Percentiles rank a stretch among this genome's conserved stretches.
These are phyloP conservation scores for Pseudomyrmex cubaensis DNA, from an alignment of 1,140 invertebrate genomes.

Conservation along the genomic window DNA sequence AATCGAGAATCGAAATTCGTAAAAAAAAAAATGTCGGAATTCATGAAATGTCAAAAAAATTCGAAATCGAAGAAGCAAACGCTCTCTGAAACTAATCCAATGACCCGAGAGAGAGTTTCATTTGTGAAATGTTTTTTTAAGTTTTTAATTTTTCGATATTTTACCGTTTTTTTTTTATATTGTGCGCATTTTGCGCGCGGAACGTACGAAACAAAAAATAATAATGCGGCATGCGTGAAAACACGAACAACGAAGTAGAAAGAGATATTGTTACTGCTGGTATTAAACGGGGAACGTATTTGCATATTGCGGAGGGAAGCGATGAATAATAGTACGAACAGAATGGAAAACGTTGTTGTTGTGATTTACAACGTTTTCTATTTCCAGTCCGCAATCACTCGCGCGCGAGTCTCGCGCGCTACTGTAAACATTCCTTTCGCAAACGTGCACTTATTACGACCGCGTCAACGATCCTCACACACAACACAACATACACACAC, in stretches of 20 bases:
- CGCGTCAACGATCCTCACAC: conserved; percentile 36
- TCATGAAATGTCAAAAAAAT: conserved; percentile 26
- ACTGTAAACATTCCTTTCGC: conserved; percentile 17
- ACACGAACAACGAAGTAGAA: background rate
- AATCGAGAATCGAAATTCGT: background rate
- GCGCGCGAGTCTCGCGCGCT: background rate
- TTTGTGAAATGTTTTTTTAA: background rate
- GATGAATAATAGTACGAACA: background rate
- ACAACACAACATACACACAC: background rate
- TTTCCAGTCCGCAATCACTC: conserved; percentile 3
- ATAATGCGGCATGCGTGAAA: background rate
- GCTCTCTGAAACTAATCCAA: background rate
- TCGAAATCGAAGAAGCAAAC: background rate
- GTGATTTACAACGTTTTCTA: conserved; percentile 22
- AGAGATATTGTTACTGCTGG: background rate
- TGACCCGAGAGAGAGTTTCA: background rate
- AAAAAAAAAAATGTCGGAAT: conserved; percentile 14
- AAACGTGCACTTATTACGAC: conserved; percentile 33
- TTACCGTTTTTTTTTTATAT: too few species aligned
- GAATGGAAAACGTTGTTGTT: background rate
- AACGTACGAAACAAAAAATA: too few species aligned
- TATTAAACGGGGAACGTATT: background rate
- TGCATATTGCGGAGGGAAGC: conserved; percentile 16
- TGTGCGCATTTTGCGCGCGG: too few species aligned
- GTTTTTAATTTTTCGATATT: too few species aligned